Conservation (phyloP, 2,113 vertebrate genomes). For the Lota lota region DNA sequence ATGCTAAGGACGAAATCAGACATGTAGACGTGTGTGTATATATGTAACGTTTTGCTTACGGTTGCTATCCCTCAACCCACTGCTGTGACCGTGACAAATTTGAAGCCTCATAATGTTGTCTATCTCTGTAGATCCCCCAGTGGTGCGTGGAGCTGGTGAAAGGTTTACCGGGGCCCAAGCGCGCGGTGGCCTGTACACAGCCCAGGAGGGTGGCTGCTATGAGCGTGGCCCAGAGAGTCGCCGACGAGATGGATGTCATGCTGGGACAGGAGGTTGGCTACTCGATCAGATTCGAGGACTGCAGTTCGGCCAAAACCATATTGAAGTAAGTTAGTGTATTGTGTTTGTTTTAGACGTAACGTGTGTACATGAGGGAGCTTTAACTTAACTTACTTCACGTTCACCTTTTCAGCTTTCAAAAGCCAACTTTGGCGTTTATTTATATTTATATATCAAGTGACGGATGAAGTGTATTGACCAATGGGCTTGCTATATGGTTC, state of each 20-base stretch:
- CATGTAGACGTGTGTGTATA: too few relatives aligned
- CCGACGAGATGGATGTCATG: conserved; percentile 98
- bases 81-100: not conserved
- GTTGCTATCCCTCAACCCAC: not conserved
- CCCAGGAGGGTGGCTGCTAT: conserved; percentile 93
- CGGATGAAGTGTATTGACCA: too few relatives aligned
- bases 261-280: conserved; percentile 97
- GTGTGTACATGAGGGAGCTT: too few relatives aligned
- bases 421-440: too few relatives aligned
- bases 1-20: too few relatives aligned
- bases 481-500: too few relatives aligned
- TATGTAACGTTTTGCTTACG: too few relatives aligned
- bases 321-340: conserved; percentile 82
- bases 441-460: too few relatives aligned
- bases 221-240: conserved; percentile 95
- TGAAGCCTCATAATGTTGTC: not conserved
- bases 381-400: too few relatives aligned
- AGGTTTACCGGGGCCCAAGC: conserved; percentile 85
- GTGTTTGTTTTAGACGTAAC: not conserved
- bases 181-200: conserved; percentile 93
- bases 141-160: conserved; percentile 97
- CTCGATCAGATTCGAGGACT: conserved; percentile 96
- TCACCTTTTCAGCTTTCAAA: too few relatives aligned
- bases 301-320: conserved; percentile 95
- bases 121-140: conserved; percentile 84